These are phyloP conservation scores for Orchesella cincta DNA, from an alignment of 1,140 invertebrate genomes.

Conservation along the genomic window DNA sequence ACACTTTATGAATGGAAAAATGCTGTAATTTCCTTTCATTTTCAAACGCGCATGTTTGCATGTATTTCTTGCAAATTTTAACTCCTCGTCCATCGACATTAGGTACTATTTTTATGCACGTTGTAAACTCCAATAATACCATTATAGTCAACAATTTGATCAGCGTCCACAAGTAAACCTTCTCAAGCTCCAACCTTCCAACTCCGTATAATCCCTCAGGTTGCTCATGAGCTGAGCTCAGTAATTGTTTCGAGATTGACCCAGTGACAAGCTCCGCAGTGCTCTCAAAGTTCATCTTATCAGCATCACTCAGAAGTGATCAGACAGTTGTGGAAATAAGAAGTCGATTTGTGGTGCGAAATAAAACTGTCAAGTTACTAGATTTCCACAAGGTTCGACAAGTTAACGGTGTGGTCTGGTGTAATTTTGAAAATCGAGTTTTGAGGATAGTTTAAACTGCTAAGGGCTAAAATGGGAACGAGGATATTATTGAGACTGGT, in stretches of 20 bases:
- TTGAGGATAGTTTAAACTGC: too few relatives aligned
- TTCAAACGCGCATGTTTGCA: too few relatives aligned
- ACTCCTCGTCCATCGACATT: too few relatives aligned
- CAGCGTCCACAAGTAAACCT: too few relatives aligned
- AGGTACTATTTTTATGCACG: too few relatives aligned
- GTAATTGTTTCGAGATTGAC: slow-evolving; percentile 24
- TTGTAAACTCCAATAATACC: too few relatives aligned
- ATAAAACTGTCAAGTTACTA: not conserved
- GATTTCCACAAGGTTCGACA: too few relatives aligned
- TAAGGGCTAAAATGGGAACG: slow-evolving; percentile 1
- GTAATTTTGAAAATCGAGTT: not conserved
- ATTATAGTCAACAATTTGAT: too few relatives aligned
- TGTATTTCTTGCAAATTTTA: too few relatives aligned
- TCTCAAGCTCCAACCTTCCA: too few relatives aligned
- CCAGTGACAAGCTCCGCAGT: not conserved
- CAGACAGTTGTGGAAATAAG: not conserved
- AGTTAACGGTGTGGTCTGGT: not conserved
- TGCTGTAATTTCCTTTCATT: not conserved
- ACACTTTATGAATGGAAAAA: slow-evolving; percentile 22
- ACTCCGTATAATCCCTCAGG: too few relatives aligned
- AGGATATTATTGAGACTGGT: not conserved
- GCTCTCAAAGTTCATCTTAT: not conserved
- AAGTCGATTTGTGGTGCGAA: not conserved
- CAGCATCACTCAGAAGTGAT: not conserved
- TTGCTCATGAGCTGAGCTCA: not conserved